Evolutionary conservation across 2,888 invertebrate species (phyloP).

Genomic region (Hydropsyche betteni): DNA sequence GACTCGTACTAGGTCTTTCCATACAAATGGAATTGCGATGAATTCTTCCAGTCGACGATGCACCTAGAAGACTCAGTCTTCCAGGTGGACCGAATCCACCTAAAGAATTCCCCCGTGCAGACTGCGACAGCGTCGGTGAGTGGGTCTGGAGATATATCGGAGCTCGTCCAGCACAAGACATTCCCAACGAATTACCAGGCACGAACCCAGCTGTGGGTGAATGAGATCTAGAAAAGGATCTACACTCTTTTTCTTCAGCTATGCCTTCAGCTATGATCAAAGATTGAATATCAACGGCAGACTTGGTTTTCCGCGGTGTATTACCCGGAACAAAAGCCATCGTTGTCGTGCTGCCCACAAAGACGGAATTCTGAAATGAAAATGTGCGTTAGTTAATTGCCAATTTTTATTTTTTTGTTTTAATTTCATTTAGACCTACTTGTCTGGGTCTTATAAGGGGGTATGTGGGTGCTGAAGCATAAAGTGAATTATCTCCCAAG

Average conservation of each 20-base stretch:
- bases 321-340: constrained; percentile 74
- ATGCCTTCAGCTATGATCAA: constrained; percentile 44
- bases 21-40: constrained; percentile 50
- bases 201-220: constrained; percentile 50
- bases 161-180: constrained; percentile 44
- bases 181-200: constrained; percentile 50
- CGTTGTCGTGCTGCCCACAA: constrained; percentile 77
- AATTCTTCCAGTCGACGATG: constrained; percentile 43
- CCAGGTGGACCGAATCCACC: constrained; percentile 47
- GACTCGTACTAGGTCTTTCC: constrained; percentile 48
- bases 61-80: constrained; percentile 40
- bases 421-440: constrained; percentile 55
- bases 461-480: constrained; percentile 59
- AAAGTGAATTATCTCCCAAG: constrained; percentile 62
- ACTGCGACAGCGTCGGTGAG: constrained; percentile 41
- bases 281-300: constrained; percentile 81
- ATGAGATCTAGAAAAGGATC: constrained; percentile 44
- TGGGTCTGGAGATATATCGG: constrained; percentile 34
- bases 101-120: constrained; percentile 45
- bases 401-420: constrained; percentile 13
- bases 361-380: constrained; percentile 80
- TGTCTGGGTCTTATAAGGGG: constrained; percentile 62
- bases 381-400: background rate
- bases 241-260: constrained; percentile 36
- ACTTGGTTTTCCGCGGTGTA: constrained; percentile 76